Evolutionary conservation across 23 tunicate species (phyloP).

Genomic region (Clavelina lepadiformis): DNA sequence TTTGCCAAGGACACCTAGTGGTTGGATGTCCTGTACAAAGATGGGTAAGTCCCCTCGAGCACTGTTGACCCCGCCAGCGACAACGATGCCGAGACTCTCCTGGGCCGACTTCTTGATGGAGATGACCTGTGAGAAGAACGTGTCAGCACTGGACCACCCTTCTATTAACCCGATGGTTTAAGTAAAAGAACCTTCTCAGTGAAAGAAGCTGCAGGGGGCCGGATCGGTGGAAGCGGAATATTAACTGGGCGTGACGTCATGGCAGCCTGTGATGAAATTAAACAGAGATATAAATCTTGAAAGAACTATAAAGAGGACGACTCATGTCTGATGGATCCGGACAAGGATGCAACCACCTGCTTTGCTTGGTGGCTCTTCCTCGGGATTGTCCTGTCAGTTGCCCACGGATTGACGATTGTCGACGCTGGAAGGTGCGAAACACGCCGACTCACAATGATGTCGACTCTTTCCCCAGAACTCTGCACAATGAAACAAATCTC

Average conservation of each 20-base stretch:
- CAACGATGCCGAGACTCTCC: constrained; percentile 80
- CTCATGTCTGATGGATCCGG: no score
- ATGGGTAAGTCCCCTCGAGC: constrained; percentile 69
- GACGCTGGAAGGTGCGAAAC: neutral
- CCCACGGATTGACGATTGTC: constrained; percentile 42
- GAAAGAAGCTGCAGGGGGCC: no score
- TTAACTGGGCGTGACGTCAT: no score
- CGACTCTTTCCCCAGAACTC: constrained; percentile 46
- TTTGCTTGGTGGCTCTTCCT: constrained; percentile 3
- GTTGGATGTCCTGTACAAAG: constrained; percentile 81
- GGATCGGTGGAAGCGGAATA: no score
- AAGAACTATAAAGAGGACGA: no score
- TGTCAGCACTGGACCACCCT: no score
- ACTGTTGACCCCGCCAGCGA: constrained; percentile 72
- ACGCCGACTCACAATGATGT: constrained; percentile 30
- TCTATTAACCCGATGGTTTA: no score
- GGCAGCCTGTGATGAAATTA: no score
- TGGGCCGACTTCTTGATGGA: constrained; percentile 43
- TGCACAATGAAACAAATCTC: neutral
- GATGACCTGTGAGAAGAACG: constrained; percentile 51
- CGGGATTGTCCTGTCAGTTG: constrained; percentile 43
- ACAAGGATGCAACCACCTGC: no score
- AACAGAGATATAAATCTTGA: no score
- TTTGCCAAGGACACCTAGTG: constrained; percentile 50
- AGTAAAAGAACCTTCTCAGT: no score